Percentiles rank a stretch among this genome's conserved stretches.
These are phyloP conservation scores for Sinocyclocheilus anophthalmus DNA, from an alignment of 2,113 vertebrate species.

Conservation along the genomic window DNA sequence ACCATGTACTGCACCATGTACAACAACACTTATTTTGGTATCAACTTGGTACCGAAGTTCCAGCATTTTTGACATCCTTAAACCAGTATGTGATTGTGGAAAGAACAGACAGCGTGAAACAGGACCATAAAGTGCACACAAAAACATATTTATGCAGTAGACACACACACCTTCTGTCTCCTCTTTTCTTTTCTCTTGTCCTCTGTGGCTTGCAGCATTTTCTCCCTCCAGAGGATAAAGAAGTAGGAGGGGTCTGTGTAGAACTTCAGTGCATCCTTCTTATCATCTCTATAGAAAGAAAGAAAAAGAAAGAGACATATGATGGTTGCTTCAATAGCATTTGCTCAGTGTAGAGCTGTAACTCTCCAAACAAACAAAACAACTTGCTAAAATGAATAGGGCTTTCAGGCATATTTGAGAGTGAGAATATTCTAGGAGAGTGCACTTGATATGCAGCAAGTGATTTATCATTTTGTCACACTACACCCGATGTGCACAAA, in stretches of 20 bases:
- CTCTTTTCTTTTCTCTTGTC: constrained; percentile 93
- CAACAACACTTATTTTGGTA: background rate
- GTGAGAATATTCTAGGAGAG: constrained; percentile 1
- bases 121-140: constrained; percentile 20
- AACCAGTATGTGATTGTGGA: background rate
- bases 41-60: background rate
- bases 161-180: constrained; percentile 84
- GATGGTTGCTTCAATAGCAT: background rate
- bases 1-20: background rate
- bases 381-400: background rate
- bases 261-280: constrained; percentile 90
- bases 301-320: background rate
- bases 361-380: background rate
- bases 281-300: constrained; percentile 80
- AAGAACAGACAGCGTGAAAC: background rate
- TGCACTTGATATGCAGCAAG: background rate
- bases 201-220: constrained; percentile 93
- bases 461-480: background rate
- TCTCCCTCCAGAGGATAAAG: constrained; percentile 94
- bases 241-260: constrained; percentile 94
- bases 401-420: background rate
- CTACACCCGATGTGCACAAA: background rate
- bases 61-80: background rate
- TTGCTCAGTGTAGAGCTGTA: background rate
- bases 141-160: constrained; percentile 21